Evolutionary conservation across 2,797 vertebrate species (phyloP).

Genomic region (Hephaestus fuliginosus): DNA sequence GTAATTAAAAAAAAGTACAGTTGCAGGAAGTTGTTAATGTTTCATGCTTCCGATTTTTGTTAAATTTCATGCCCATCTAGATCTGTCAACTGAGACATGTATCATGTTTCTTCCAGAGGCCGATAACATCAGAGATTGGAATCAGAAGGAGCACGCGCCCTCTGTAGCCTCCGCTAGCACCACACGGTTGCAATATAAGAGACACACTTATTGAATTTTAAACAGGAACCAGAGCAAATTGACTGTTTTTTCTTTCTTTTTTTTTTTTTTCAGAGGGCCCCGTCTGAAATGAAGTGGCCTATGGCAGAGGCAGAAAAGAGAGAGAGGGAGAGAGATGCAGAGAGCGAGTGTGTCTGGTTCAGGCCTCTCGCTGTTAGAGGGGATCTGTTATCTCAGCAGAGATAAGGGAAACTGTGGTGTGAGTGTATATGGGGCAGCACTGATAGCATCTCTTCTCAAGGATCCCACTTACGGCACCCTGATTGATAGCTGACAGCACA

Average conservation of each 20-base stretch:
- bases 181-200: conserved; percentile 69
- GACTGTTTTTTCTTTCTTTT: conserved; percentile 43
- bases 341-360: conserved; percentile 67
- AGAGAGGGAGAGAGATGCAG: conserved; percentile 52
- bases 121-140: conserved; percentile 80
- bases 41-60: conserved; percentile 71
- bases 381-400: conserved; percentile 81
- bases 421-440: conserved; percentile 82
- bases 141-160: conserved; percentile 71
- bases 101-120: conserved; percentile 71
- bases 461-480: conserved; percentile 85
- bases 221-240: conserved; percentile 82
- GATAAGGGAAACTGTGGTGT: conserved; percentile 88
- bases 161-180: conserved; percentile 65
- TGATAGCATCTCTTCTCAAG: conserved; percentile 88
- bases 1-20: conserved; percentile 34
- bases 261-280: conserved; percentile 38
- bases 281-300: conserved; percentile 69
- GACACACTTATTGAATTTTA: conserved; percentile 82
- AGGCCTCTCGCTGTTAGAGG: conserved; percentile 74
- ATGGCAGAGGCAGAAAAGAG: conserved; percentile 48
- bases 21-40: conserved; percentile 63
- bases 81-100: conserved; percentile 74
- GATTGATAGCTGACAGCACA: conserved; percentile 85
- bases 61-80: conserved; percentile 78